phyloP scores from a whole-genome alignment of 1,140 invertebrate species.

The Yoshiicerus persimilis region DNA sequence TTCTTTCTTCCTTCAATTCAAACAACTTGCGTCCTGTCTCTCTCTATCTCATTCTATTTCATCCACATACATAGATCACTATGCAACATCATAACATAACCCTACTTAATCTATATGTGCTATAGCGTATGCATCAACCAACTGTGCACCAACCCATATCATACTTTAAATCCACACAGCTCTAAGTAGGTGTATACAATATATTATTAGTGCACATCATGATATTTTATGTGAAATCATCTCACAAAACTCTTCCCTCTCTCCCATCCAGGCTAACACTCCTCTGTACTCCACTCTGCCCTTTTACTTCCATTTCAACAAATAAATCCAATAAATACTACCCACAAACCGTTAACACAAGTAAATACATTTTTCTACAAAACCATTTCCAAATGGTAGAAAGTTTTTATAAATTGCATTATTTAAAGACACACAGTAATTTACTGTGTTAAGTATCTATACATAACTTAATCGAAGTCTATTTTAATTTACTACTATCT shows the following conservation, averaged over 20 bases:
- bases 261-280: neutral
- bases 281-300: neutral
- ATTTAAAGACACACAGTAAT: too few relatives aligned
- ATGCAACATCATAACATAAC: neutral
- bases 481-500: too few relatives aligned
- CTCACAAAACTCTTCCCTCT: neutral
- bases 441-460: too few relatives aligned
- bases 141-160: neutral
- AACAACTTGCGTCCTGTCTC: neutral
- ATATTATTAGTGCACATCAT: neutral
- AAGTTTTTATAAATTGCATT: too few relatives aligned
- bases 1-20: constrained; percentile 23
- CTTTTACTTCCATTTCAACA: neutral
- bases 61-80: neutral
- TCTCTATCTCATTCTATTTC: constrained; percentile 18
- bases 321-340: too few relatives aligned
- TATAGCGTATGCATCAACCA: neutral
- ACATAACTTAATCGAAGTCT: too few relatives aligned
- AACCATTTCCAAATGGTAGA: too few relatives aligned
- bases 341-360: too few relatives aligned
- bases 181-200: neutral
- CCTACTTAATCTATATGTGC: neutral
- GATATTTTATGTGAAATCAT: neutral
- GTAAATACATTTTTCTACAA: too few relatives aligned
- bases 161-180: neutral